Evolutionary conservation across 2,113 vertebrate species (phyloP).

Genomic region (Phycodurus eques): DNA sequence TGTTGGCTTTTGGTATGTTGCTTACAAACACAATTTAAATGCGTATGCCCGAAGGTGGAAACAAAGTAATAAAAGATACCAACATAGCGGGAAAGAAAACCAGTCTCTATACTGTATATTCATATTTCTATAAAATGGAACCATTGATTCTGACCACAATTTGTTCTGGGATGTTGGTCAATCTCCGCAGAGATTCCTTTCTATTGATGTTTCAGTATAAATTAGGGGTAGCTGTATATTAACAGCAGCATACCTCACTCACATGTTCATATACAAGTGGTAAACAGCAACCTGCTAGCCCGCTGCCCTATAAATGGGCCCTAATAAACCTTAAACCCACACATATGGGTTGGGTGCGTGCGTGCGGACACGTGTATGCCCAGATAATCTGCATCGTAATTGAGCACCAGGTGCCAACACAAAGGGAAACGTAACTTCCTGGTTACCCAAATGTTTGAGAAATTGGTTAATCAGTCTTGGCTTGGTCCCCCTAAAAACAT

Average conservation of each 20-base stretch:
- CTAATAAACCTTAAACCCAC: constrained; percentile 58
- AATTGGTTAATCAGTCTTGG: constrained; percentile 4
- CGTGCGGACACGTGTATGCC: constrained; percentile 22
- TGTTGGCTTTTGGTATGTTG: constrained; percentile 26
- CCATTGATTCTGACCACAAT: not conserved
- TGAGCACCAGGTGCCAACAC: constrained; percentile 49
- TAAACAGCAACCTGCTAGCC: constrained; percentile 52
- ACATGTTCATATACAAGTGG: constrained; percentile 20
- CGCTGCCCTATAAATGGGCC: constrained; percentile 34
- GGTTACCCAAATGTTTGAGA: not conserved
- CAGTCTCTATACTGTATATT: not conserved
- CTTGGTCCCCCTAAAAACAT: constrained; percentile 28
- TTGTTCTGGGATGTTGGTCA: not conserved
- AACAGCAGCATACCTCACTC: not conserved
- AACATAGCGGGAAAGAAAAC: not conserved
- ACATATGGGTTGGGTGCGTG: constrained; percentile 35
- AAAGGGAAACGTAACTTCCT: constrained; percentile 31
- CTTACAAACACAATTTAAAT: constrained; percentile 21
- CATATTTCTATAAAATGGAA: not conserved
- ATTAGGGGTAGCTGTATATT: not conserved
- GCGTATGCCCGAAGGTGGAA: constrained; percentile 19
- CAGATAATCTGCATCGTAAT: constrained; percentile 47
- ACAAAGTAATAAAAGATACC: constrained; percentile 14
- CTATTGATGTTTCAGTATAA: not conserved
- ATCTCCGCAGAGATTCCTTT: not conserved